Conservation (phyloP, 2,888 invertebrate species). For the Eristalis tenax region DNA sequence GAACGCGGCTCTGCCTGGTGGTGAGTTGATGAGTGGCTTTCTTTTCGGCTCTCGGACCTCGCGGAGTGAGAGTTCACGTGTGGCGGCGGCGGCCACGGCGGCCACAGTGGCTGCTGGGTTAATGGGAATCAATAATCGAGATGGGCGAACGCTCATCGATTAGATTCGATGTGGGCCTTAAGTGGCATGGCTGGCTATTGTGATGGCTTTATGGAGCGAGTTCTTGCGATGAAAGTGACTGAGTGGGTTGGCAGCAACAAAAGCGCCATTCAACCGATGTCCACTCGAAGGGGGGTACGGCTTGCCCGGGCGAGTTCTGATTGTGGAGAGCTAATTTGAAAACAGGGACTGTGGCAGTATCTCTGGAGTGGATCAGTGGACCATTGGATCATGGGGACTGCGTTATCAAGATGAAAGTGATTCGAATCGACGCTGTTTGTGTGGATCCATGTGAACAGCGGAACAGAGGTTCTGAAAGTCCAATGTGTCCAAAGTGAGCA, state of each 20-base stretch:
- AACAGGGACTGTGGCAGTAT: neutral
- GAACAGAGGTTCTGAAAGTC: too few relatives aligned
- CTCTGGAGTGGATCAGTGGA: neutral
- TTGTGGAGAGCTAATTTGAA: neutral
- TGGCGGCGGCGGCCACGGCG: slow-evolving; percentile 15
- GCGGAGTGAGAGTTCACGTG: slow-evolving; percentile 59
- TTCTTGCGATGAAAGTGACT: neutral
- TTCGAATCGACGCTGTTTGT: neutral
- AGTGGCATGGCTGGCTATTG: neutral
- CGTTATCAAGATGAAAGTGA: neutral
- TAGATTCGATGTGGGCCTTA: neutral
- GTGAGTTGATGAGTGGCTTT: slow-evolving; percentile 41
- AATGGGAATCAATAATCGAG: slow-evolving; percentile 20
- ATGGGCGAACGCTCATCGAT: neutral
- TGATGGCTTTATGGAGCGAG: neutral
- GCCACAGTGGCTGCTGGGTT: slow-evolving; percentile 2
- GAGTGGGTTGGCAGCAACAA: neutral
- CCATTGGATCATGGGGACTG: neutral
- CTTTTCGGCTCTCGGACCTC: slow-evolving; percentile 31
- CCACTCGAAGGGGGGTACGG: neutral
- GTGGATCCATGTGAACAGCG: too few relatives aligned
- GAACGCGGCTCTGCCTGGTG: neutral
- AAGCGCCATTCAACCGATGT: neutral
- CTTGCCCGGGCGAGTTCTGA: neutral
- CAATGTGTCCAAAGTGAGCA: too few relatives aligned